Conservation (phyloP, 2,888 invertebrate genomes). For the Ephialtes manifestator region DNA sequence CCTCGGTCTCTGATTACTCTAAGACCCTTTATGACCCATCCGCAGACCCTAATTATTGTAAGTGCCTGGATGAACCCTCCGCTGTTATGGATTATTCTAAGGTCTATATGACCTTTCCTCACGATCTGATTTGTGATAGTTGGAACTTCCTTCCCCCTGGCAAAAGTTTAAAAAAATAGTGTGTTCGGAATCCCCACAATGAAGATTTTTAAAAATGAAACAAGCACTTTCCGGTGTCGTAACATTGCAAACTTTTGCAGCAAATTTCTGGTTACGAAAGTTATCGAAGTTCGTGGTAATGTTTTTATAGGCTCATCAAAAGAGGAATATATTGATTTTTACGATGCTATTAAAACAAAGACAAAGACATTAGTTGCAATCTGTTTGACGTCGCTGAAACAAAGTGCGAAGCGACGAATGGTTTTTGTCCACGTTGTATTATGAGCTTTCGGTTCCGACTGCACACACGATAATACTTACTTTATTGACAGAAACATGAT, state of each 20-base stretch:
- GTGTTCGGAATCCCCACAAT: too few relatives aligned
- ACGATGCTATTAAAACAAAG: background rate
- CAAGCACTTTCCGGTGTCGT: background rate
- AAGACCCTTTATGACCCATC: too few relatives aligned
- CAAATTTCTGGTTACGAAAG: background rate
- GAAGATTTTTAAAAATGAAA: too few relatives aligned
- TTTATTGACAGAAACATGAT: background rate
- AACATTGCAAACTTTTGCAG: background rate
- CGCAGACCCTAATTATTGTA: too few relatives aligned
- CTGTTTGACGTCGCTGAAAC: background rate
- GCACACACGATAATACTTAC: background rate
- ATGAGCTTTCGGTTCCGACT: background rate
- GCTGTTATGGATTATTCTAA: too few relatives aligned
- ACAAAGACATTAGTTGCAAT: background rate
- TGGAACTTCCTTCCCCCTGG: too few relatives aligned
- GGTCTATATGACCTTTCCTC: too few relatives aligned
- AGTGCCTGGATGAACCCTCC: too few relatives aligned
- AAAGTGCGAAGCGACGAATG: slow-evolving; percentile 2
- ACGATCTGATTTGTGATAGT: too few relatives aligned
- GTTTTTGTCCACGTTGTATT: background rate
- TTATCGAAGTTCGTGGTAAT: background rate
- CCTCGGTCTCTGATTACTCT: too few relatives aligned
- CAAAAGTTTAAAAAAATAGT: too few relatives aligned
- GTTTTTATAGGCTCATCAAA: background rate
- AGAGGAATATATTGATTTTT: background rate